phyloP scores from a whole-genome alignment of 2,888 invertebrate species.

The Saturnia japonica region DNA sequence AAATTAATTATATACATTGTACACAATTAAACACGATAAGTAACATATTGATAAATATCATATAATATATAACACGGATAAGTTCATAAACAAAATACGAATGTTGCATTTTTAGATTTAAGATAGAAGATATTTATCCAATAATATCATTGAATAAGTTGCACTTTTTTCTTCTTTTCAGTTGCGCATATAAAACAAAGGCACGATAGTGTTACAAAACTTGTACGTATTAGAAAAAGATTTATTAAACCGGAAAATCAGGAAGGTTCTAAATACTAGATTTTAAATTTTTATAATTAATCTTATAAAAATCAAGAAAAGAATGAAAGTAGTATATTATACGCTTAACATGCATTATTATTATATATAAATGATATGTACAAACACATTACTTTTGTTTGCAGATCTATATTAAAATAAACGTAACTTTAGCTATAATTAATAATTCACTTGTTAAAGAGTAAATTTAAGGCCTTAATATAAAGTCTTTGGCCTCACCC shows the following conservation, averaged over 20 bases:
- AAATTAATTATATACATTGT: too few species aligned
- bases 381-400: background rate
- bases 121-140: too few species aligned
- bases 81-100: too few species aligned
- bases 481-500: background rate
- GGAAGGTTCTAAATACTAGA: too few species aligned
- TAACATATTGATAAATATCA: background rate
- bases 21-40: too few species aligned
- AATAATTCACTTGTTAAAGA: background rate
- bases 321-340: too few species aligned
- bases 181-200: background rate
- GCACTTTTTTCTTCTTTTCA: background rate
- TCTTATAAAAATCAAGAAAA: too few species aligned
- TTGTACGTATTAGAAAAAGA: background rate
- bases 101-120: too few species aligned
- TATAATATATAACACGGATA: too few species aligned
- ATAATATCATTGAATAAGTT: background rate
- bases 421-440: background rate
- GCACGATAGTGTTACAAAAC: background rate
- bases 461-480: background rate
- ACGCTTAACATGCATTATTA: too few species aligned
- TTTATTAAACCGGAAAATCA: too few species aligned
- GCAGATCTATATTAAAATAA: background rate
- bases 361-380: background rate
- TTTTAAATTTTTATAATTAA: too few species aligned